A percentile compares a stretch with the other conserved stretches of the same genome.
Evolutionary conservation across 2,113 vertebrate genomes (phyloP).

Genomic region (Siniperca knerii): DNA sequence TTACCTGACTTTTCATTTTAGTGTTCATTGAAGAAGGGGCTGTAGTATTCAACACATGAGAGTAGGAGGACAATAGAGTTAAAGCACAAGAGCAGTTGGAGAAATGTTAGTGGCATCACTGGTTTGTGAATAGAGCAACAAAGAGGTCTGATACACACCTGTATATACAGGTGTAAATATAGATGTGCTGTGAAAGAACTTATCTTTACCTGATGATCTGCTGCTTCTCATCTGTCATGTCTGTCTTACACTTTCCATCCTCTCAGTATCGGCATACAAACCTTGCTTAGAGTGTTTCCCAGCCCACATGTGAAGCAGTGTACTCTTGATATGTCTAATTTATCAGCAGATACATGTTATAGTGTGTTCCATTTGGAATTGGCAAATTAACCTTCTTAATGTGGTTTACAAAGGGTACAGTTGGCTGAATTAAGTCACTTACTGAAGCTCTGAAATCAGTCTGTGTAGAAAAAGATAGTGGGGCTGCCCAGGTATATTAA

Average conservation of each 20-base stretch:
- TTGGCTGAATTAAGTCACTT: too few relatives aligned
- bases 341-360: too few relatives aligned
- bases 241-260: background rate
- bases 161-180: background rate
- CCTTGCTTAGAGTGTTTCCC: background rate
- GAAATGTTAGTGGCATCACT: background rate
- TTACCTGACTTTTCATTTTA: background rate
- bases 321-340: too few relatives aligned
- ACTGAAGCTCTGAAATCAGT: too few relatives aligned
- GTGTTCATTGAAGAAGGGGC: background rate
- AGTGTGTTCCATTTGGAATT: too few relatives aligned
- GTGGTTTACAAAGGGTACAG: too few relatives aligned
- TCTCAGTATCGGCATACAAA: background rate
- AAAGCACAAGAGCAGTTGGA: background rate
- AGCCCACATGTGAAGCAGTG: too few relatives aligned
- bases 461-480: too few relatives aligned
- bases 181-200: background rate
- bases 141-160: background rate
- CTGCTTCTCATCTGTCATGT: background rate
- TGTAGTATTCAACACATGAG: background rate
- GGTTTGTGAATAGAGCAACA: background rate
- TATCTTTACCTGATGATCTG: background rate
- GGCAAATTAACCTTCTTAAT: too few relatives aligned
- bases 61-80: background rate
- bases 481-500: too few relatives aligned